Percentiles rank a stretch among this genome's conserved stretches.
These are phyloP conservation scores for Danaus melanippus DNA, from an alignment of 1,140 invertebrate species.

Conservation along the genomic window DNA sequence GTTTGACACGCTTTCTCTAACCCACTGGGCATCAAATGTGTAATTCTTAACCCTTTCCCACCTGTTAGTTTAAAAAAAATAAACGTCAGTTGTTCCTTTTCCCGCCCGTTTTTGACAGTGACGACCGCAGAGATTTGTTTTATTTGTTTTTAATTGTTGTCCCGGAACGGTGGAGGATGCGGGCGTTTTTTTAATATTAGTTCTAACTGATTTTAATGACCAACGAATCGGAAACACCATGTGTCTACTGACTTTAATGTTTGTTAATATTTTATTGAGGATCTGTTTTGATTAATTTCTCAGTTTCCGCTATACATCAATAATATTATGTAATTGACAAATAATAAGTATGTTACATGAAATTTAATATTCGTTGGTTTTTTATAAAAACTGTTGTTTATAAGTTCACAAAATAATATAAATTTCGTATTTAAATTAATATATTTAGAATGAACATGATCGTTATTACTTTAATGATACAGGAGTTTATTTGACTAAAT, in stretches of 20 bases:
- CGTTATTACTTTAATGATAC: no score
- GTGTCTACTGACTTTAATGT: constrained; percentile 47
- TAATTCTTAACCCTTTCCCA: constrained; percentile 57
- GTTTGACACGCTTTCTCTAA: constrained; percentile 65
- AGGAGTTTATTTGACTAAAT: no score
- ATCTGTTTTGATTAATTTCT: constrained; percentile 25
- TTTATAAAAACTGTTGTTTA: no score
- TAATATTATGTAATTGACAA: no score
- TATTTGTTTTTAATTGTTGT: constrained; percentile 70
- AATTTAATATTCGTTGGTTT: no score
- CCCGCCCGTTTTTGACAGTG: constrained; percentile 46
- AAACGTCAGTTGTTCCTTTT: constrained; percentile 57
- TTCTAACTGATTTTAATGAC: constrained; percentile 54
- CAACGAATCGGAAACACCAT: constrained; percentile 63
- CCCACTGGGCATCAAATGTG: constrained; percentile 34
- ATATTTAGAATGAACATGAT: no score
- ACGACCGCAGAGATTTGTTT: constrained; percentile 61
- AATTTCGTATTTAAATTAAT: no score
- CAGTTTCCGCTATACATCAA: no score
- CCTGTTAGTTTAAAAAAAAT: constrained; percentile 50
- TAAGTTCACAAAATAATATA: no score
- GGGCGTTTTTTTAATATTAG: constrained; percentile 30
- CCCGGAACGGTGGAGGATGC: constrained; percentile 37
- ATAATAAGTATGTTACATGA: no score
- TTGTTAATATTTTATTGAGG: constrained; percentile 60